Base-by-base conservation (phyloP, 1,140 invertebrate species). In the Drosophila oshimai region DNA sequence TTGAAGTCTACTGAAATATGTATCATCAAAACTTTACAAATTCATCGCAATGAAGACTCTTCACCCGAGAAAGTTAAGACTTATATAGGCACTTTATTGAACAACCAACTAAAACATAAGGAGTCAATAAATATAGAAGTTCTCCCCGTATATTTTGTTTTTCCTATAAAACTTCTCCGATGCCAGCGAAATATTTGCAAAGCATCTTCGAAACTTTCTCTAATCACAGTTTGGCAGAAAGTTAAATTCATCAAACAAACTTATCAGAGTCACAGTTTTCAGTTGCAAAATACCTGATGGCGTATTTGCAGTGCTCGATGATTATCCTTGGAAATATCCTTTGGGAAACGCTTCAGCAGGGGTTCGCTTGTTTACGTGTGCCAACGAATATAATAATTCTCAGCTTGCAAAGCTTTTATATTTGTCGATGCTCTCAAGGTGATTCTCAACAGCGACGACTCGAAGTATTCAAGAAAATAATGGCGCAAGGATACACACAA, bases 161-260 rank as follows among this genome's bases (percentile, higher is more conserved):
- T 31, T 4, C 6, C 3, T 29, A 0, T 28, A 6, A 37, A 62
- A 65, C 24, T 62, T 46, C 12, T 13, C 1, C 26, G 6, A 20
- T 15, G 47, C 13, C 37, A 9, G 9, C 7, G 13, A 18, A 60
- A 37, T 39, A 62, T 64, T 64, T 64, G 57, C 41, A 18, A 39
- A 18, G 57, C 57, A 47, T 24, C 53, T 46, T 15, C 10, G 22
- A 45, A 64, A 39, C 34, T 53, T 61, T 28, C 44, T 64, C 61
- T 65, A 65, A 65, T 64, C 61, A 64, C 28, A 44, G 53, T 29
- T 39, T 4, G 20, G 12, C 28, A 26, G n/a, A 55, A 58, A 58
- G 42, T 31, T 50, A 31, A 36, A 46, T 31, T 64, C 12, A 18
- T 65, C 62, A 64, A 49, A 50, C 37, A 47, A 36, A 17, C 28